Percentiles rank a stretch among this genome's conserved stretches.
Conservation (phyloP, 2,888 invertebrate genomes). For the Chrysolina haemoptera region DNA sequence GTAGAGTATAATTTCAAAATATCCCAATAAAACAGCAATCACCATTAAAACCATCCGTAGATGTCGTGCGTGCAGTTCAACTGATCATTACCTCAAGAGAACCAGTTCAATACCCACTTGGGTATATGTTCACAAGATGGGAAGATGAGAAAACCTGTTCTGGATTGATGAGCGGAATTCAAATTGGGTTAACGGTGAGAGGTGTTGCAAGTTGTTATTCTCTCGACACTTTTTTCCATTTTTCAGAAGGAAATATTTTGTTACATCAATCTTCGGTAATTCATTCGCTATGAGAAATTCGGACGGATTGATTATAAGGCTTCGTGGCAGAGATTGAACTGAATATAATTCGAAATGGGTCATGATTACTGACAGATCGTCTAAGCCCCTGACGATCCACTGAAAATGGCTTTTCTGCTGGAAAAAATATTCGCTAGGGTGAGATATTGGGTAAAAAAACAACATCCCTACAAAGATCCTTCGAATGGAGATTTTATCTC, state of each 20-base stretch:
- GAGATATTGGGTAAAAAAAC: no score
- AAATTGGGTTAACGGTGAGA: slow-evolving; percentile 18
- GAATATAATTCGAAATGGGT: slow-evolving; percentile 5
- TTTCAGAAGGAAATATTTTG: slow-evolving; percentile 17
- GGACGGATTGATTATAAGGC: neutral
- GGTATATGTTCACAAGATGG: slow-evolving; percentile 10
- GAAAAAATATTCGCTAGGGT: no score
- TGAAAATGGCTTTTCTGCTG: neutral
- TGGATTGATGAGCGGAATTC: slow-evolving; percentile 22
- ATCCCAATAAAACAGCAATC: slow-evolving; percentile 9
- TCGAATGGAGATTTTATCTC: no score
- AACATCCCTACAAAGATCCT: no score
- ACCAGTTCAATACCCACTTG: slow-evolving; percentile 16
- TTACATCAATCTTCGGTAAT: slow-evolving; percentile 16
- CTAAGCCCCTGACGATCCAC: neutral
- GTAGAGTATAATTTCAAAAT: slow-evolving; percentile 6
- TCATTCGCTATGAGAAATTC: neutral
- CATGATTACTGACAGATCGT: neutral
- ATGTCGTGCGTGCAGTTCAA: slow-evolving; percentile 3
- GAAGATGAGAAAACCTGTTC: slow-evolving; percentile 16
- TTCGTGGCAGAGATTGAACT: neutral
- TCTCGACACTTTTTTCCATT: slow-evolving; percentile 18
- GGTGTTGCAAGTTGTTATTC: slow-evolving; percentile 6
- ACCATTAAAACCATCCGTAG: slow-evolving; percentile 14
- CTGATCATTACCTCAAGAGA: slow-evolving; percentile 9